A percentile compares a stretch with the other conserved stretches of the same genome.
Evolutionary conservation across 2,113 vertebrate genomes (phyloP).

Genomic region (Prionailurus viverrinus): DNA sequence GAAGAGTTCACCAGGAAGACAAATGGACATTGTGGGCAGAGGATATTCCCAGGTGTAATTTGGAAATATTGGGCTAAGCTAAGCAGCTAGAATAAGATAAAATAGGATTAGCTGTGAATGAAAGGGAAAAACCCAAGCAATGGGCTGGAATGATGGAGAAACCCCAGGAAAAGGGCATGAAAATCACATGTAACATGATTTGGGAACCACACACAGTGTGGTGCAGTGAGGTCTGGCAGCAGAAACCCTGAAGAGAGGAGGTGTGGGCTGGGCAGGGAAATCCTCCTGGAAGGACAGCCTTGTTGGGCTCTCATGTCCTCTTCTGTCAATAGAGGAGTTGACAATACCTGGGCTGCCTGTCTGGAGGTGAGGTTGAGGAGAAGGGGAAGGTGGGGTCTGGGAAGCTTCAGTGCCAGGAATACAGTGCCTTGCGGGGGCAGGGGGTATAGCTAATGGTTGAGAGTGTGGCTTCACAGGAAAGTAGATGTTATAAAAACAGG

Average conservation of each 20-base stretch:
- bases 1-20: background rate
- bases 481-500: background rate
- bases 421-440: background rate
- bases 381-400: background rate
- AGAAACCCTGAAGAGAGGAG: too few species aligned
- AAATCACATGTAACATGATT: background rate
- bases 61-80: background rate
- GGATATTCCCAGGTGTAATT: background rate
- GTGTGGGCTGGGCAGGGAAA: too few species aligned
- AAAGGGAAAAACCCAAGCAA: background rate
- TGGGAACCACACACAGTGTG: too few species aligned
- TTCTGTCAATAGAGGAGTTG: background rate
- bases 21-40: background rate
- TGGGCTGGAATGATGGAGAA: background rate
- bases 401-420: background rate
- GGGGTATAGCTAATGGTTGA: background rate
- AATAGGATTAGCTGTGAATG: background rate
- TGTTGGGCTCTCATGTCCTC: background rate
- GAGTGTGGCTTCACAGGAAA: background rate
- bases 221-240: background rate
- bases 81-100: background rate
- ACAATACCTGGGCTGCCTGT: background rate
- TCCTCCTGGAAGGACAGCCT: background rate
- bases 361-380: background rate
- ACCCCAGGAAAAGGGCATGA: background rate